Conservation (phyloP, 2,113 vertebrate genomes). For the Guaruba guarouba region DNA sequence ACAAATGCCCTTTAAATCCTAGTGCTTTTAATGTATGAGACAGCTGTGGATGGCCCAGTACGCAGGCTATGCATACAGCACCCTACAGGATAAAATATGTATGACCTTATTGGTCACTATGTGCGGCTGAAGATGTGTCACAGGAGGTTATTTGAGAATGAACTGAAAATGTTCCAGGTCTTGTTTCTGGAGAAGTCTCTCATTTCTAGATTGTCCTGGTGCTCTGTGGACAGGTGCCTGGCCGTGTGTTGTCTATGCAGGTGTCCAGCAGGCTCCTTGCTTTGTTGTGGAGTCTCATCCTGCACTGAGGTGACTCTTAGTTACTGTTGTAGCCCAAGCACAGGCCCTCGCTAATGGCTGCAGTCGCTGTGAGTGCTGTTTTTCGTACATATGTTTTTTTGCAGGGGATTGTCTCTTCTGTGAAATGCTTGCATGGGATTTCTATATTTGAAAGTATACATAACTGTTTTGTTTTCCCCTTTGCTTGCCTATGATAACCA, state of each 20-base stretch:
- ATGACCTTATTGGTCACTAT: no score
- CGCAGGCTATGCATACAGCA: no score
- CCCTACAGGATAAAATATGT: no score
- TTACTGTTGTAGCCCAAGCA: background rate
- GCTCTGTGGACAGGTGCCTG: background rate
- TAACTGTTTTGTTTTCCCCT: background rate
- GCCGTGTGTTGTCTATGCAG: background rate
- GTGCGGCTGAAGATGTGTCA: no score
- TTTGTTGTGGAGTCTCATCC: no score
- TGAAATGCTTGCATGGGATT: background rate
- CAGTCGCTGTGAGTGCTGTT: background rate
- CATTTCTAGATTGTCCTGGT: background rate
- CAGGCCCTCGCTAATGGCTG: background rate
- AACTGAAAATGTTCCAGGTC: background rate
- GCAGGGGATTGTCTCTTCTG: no score
- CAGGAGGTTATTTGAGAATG: no score
- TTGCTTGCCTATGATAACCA: conserved; percentile 22
- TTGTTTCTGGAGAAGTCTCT: background rate
- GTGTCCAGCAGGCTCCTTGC: background rate
- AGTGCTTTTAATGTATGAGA: no score
- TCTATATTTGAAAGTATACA: background rate
- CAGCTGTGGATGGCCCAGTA: no score
- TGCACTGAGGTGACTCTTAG: background rate
- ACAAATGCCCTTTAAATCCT: no score
- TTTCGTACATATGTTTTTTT: rapidly evolving